phyloP scores from a whole-genome alignment of 2,888 invertebrate genomes.

The Eilema caniola region DNA sequence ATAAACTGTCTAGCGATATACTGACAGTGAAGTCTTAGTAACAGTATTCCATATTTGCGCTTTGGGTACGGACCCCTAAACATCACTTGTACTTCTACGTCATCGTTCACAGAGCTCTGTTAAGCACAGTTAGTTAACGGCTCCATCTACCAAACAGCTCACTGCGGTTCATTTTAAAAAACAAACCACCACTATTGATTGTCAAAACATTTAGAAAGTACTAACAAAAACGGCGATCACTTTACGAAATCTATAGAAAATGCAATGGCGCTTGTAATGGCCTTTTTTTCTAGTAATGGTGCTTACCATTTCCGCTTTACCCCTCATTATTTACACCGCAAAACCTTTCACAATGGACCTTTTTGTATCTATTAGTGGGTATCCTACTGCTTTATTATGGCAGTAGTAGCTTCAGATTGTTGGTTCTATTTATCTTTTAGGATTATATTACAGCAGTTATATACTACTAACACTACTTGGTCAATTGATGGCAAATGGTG shows the following conservation, averaged over 20 bases:
- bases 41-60: no score
- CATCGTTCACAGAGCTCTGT: slow-evolving; percentile 8
- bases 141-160: not conserved
- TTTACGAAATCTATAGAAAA: slow-evolving; percentile 63
- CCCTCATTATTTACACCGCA: slow-evolving; percentile 63
- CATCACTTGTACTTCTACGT: not conserved
- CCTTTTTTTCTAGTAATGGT: slow-evolving; percentile 43
- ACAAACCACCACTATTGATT: slow-evolving; percentile 32
- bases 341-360: slow-evolving; percentile 52
- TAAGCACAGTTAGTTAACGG: slow-evolving; percentile 22
- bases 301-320: slow-evolving; percentile 55
- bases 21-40: no score
- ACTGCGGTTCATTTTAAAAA: slow-evolving; percentile 13
- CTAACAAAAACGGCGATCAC: slow-evolving; percentile 54
- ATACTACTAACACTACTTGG: not conserved
- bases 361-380: slow-evolving; percentile 52
- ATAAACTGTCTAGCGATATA: no score
- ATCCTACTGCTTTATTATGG: slow-evolving; percentile 44
- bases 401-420: not conserved
- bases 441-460: not conserved
- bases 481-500: not conserved
- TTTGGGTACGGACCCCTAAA: not conserved
- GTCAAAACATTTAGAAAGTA: slow-evolving; percentile 47
- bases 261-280: slow-evolving; percentile 53
- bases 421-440: not conserved